Percentiles rank a stretch among this genome's conserved stretches.
These are phyloP conservation scores for Nomada ferruginata DNA, from an alignment of 2,888 invertebrate genomes.

Conservation along the genomic window DNA sequence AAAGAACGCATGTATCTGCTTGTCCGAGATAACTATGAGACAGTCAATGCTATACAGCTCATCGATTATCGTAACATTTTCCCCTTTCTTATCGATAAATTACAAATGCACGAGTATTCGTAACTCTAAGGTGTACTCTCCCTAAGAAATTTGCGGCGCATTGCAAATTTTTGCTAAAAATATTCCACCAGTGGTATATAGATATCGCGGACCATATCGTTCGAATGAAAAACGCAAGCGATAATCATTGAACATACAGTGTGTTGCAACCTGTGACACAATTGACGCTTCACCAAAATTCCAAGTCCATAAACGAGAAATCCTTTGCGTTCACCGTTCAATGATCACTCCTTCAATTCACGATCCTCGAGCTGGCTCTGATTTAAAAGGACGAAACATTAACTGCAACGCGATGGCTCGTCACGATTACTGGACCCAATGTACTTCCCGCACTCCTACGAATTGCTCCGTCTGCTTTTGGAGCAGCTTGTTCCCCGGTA, in stretches of 20 bases:
- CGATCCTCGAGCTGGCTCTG: neutral
- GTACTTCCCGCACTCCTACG: neutral
- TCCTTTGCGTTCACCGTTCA: conserved; percentile 4
- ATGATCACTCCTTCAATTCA: conserved; percentile 1
- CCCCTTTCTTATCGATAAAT: conserved; percentile 20
- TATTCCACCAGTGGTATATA: neutral
- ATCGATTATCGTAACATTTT: conserved; percentile 31
- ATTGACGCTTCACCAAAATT: neutral
- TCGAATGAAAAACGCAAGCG: neutral
- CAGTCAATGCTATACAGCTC: conserved; percentile 27
- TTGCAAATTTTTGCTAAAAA: neutral
- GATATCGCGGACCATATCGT: neutral
- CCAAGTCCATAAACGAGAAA: neutral
- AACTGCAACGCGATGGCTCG: neutral
- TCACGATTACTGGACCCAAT: neutral
- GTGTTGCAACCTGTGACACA: neutral
- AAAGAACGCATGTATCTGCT: neutral
- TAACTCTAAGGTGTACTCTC: neutral
- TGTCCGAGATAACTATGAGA: conserved; percentile 13
- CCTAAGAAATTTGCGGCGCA: neutral
- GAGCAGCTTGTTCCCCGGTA: neutral
- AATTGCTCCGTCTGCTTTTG: conserved; percentile 1
- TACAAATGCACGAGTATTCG: neutral
- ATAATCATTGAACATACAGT: neutral
- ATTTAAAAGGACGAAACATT: neutral